Conservation (phyloP, 2,113 vertebrate genomes). For the Thomomys bottae region DNA sequence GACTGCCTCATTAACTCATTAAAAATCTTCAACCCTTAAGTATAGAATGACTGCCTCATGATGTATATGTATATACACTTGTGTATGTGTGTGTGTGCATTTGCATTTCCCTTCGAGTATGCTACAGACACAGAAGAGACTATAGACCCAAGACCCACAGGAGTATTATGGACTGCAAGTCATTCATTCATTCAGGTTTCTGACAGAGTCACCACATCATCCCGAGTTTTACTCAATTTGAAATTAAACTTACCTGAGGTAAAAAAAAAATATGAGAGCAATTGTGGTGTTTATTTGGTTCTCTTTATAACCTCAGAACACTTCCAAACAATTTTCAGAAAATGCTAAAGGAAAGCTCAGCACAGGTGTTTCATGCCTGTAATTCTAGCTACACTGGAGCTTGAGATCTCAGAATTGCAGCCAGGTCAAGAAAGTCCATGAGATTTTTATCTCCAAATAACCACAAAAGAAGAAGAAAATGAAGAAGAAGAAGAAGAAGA, state of each 20-base stretch:
- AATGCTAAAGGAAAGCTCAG: background rate
- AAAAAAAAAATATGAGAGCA: background rate
- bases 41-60: background rate
- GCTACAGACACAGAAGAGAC: background rate
- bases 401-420: no score
- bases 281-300: background rate
- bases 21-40: background rate
- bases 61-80: no score
- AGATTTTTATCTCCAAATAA: no score
- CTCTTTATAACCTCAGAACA: background rate
- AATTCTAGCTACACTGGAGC: no score
- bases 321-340: background rate
- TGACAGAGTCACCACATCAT: background rate
- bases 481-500: no score
- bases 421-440: no score
- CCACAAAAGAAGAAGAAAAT: no score
- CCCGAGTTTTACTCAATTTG: background rate
- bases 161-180: background rate
- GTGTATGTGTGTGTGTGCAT: background rate
- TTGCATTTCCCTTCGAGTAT: background rate
- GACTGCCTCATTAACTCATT: background rate
- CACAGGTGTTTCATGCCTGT: no score
- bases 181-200: background rate
- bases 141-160: background rate
- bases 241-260: background rate